A percentile compares a stretch with the other conserved stretches of the same genome.
Evolutionary conservation across 1,140 invertebrate genomes (phyloP).

Genomic region (Calephelis virginiensis): DNA sequence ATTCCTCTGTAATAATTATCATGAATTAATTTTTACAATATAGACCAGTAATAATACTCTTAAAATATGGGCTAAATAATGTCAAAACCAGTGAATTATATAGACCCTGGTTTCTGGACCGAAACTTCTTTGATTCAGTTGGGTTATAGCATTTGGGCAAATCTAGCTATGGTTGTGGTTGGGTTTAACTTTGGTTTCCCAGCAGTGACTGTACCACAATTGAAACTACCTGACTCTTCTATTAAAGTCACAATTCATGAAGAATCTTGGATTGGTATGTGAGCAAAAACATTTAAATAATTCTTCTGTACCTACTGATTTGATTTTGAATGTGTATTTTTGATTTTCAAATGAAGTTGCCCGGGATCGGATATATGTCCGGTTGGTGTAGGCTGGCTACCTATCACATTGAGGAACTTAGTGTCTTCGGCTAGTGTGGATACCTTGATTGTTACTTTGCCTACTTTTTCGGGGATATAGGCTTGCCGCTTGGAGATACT

Average conservation of each 20-base stretch:
- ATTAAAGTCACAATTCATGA: conserved; percentile 50
- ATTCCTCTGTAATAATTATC: too few relatives aligned
- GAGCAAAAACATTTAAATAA: neutral
- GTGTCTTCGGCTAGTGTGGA: too few relatives aligned
- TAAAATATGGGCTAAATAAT: conserved; percentile 19
- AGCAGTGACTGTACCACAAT: conserved; percentile 71
- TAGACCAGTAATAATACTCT: neutral
- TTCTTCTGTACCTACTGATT: too few relatives aligned
- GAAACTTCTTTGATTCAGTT: conserved; percentile 49
- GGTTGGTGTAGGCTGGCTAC: too few relatives aligned
- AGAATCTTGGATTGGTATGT: conserved; percentile 77
- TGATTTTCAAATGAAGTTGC: too few relatives aligned
- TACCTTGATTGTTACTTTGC: too few relatives aligned
- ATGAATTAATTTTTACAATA: too few relatives aligned
- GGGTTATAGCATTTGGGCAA: conserved; percentile 57
- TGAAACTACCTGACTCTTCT: conserved; percentile 44
- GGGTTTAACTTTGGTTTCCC: conserved; percentile 78
- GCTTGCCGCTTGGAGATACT: too few relatives aligned
- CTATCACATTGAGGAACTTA: too few relatives aligned
- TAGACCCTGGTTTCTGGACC: conserved; percentile 48
- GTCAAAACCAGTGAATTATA: conserved; percentile 25
- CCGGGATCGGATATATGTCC: too few relatives aligned
- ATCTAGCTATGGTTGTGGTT: conserved; percentile 69
- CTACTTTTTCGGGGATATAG: too few relatives aligned
- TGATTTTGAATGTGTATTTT: too few relatives aligned